These are phyloP conservation scores for Cyphomyrus discorhynchus DNA, from an alignment of 2,113 vertebrate species.

Conservation along the genomic window DNA sequence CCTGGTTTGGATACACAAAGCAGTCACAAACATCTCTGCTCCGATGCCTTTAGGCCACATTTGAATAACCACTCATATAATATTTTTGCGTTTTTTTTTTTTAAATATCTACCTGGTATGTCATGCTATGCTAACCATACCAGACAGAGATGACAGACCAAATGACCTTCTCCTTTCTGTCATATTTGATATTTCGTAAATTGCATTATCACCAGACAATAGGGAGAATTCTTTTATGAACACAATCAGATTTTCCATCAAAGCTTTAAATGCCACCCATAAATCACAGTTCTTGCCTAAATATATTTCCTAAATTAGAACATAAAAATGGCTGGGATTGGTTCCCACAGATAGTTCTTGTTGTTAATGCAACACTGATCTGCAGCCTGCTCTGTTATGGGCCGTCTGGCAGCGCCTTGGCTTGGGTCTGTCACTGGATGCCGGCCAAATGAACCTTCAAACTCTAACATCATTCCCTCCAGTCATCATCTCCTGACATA, in stretches of 20 bases:
- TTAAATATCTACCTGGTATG: neutral
- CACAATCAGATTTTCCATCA: neutral
- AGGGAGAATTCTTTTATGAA: neutral
- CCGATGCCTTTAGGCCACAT: neutral
- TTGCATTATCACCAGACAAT: neutral
- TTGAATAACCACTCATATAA: neutral
- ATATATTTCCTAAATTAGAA: neutral
- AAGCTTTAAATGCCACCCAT: conserved; percentile 10
- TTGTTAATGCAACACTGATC: neutral
- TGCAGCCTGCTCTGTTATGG: neutral
- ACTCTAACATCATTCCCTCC: neutral
- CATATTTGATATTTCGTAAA: neutral
- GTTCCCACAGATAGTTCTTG: neutral
- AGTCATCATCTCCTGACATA: neutral
- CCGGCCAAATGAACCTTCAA: neutral
- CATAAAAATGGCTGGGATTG: neutral
- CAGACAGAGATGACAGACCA: neutral
- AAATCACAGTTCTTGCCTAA: neutral
- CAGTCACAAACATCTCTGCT: neutral
- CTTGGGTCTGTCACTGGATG: neutral
- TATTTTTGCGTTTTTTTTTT: neutral
- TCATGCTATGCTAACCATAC: neutral
- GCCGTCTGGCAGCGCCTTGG: neutral
- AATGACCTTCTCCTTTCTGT: neutral
- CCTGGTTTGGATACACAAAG: neutral